Base-by-base conservation (phyloP, 1,140 invertebrate species). In the Drosophila tristis region DNA sequence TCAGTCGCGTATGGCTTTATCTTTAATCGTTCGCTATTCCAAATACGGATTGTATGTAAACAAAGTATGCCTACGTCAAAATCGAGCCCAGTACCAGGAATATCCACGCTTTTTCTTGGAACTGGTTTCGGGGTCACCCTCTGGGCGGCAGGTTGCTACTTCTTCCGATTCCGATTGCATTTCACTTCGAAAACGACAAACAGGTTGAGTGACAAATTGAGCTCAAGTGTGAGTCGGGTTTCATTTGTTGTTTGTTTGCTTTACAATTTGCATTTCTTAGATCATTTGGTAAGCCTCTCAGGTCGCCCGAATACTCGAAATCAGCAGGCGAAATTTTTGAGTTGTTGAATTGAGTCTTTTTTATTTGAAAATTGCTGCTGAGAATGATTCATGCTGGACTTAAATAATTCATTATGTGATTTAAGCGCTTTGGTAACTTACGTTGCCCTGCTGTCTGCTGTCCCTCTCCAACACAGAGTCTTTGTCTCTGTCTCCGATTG, bases 331-430 rank as follows among this genome's bases (percentile, higher is more conserved):
- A 86, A 87, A 87, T 86, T 87, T 78, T 74, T 13, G 39, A 76
- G 55, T 39, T 49, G 20, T 44, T 54, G 43, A 60, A 47, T 68
- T 78, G 53, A 42, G 35, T 57, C 20, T 68, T 78, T 57, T 48
- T 51, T 67, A 78, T 74, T 68, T 57, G 50, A 55, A 64, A 74
- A 77, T 59, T 50, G 70, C 76, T 44, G 25, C 53, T 43, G n/a
- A 48, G 29, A 50, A 47, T 85, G 82, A 87, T 64, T 87, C 82
- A 87, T 47, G 23, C 43, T 56, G 59, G 20, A 63, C 68, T 89
- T 87, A 87, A 86, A 87, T 87, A 87, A 87, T 87, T 87, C 85
- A 87, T 87, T 86, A 81, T 67, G 78, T 65, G 70, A 78, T 63
- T 87, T 59, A 82, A 78, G 70, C 70, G 71, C 61, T 75, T 77